Evolutionary conservation across 2,888 invertebrate genomes (phyloP).

Genomic region (Chalcosyrphus nemorum): DNA sequence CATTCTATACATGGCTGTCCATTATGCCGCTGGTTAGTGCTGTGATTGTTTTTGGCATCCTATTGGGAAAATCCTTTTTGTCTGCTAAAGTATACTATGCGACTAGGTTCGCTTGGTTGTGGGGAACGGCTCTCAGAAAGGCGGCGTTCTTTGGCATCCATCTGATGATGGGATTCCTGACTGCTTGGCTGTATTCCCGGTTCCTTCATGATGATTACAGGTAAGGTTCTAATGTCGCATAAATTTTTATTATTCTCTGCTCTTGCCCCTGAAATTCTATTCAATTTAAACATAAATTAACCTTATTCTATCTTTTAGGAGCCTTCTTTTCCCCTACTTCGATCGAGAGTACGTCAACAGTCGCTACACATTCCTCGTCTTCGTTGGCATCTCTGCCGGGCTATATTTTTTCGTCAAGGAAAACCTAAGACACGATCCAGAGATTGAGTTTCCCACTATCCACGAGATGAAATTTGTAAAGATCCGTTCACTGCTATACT

Average conservation of each 20-base stretch:
- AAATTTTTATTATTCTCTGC: no score
- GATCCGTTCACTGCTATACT: conserved; percentile 84
- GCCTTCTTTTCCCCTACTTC: conserved; percentile 58
- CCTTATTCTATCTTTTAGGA: conserved; percentile 75
- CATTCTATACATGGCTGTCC: conserved; percentile 85
- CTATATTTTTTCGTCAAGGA: conserved; percentile 81
- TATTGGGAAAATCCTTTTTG: conserved; percentile 88
- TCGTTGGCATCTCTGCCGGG: conserved; percentile 88
- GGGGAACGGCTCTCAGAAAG: conserved; percentile 85
- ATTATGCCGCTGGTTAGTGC: conserved; percentile 85
- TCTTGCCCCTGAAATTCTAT: no score
- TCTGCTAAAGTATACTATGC: conserved; percentile 85
- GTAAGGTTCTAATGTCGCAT: no score
- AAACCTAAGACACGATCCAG: conserved; percentile 76
- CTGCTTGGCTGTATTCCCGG: conserved; percentile 87
- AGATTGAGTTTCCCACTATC: conserved; percentile 87
- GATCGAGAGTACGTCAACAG: conserved; percentile 85
- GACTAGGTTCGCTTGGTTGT: conserved; percentile 87
- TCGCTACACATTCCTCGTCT: conserved; percentile 86
- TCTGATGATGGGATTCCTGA: conserved; percentile 85
- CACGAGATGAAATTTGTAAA: conserved; percentile 87
- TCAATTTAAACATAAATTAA: no score
- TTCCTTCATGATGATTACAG: conserved; percentile 85
- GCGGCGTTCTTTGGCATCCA: conserved; percentile 83
- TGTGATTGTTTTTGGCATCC: conserved; percentile 87